These are phyloP conservation scores for Anabacerthia variegaticeps DNA, from an alignment of 2,797 vertebrate species.

Conservation along the genomic window DNA sequence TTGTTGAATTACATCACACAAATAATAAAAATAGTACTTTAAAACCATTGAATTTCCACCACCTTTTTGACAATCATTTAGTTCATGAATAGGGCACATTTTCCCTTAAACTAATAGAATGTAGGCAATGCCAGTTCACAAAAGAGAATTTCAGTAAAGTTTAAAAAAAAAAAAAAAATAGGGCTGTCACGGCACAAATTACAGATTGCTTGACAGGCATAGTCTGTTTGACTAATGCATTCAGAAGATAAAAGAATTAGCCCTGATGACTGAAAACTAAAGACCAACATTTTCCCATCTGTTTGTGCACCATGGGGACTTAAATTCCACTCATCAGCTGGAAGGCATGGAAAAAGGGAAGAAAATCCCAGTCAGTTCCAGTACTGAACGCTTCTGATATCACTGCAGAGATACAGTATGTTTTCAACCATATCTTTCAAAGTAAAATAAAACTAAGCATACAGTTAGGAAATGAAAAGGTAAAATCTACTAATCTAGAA, in stretches of 20 bases:
- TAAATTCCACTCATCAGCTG: not conserved
- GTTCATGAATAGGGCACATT: not conserved
- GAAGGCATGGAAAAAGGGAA: slow-evolving; percentile 3
- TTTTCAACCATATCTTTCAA: not conserved
- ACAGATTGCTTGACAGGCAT: slow-evolving; percentile 3
- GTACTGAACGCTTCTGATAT: not conserved
- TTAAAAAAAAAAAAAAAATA: not conserved
- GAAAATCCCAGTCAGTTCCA: not conserved
- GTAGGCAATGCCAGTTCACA: not conserved
- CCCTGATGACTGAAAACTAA: slow-evolving; percentile 2
- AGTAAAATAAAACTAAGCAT: not conserved
- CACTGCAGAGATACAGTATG: not conserved
- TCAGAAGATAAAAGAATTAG: slow-evolving; percentile 53
- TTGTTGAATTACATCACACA: not conserved
- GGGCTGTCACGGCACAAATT: not conserved
- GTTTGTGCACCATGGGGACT: not conserved
- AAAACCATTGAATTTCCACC: not conserved
- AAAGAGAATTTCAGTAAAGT: not conserved
- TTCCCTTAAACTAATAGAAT: not conserved
- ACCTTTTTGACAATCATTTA: not conserved
- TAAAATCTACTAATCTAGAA: not conserved
- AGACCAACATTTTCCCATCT: slow-evolving; percentile 24
- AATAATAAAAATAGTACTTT: not conserved
- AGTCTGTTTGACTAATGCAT: slow-evolving; percentile 7
- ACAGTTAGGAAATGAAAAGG: not conserved